Evolutionary conservation across 2,888 invertebrate genomes (phyloP).

Genomic region (Sepiola atlantica): DNA sequence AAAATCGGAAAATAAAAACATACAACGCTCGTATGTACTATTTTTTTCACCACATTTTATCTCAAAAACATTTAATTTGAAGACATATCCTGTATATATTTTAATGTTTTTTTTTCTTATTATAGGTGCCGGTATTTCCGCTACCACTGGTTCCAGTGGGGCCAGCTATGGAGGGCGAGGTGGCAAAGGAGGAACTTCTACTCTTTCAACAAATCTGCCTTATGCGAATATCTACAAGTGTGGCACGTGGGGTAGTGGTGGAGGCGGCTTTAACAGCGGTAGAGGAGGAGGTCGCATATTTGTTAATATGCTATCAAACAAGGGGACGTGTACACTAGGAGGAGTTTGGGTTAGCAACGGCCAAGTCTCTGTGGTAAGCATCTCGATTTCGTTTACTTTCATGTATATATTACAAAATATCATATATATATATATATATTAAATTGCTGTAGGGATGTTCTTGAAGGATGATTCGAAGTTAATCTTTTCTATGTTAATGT

Average conservation of each 20-base stretch:
- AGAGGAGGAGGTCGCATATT: slow-evolving; percentile 60
- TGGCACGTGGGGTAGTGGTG: slow-evolving; percentile 62
- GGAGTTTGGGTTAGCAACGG: slow-evolving; percentile 55
- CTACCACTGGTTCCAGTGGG: slow-evolving; percentile 52
- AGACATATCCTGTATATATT: background rate
- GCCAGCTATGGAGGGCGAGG: slow-evolving; percentile 62
- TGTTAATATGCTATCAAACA: slow-evolving; percentile 49
- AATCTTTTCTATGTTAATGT: too few relatives aligned
- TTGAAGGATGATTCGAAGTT: too few relatives aligned
- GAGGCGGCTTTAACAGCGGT: slow-evolving; percentile 59
- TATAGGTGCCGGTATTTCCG: slow-evolving; percentile 53
- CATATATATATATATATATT: too few relatives aligned
- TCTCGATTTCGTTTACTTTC: too few relatives aligned
- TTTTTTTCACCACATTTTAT: too few relatives aligned
- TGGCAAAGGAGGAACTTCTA: slow-evolving; percentile 59
- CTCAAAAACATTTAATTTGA: too few relatives aligned
- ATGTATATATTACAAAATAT: too few relatives aligned
- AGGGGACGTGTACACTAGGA: slow-evolving; percentile 51
- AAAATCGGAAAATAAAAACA: too few relatives aligned
- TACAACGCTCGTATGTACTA: too few relatives aligned
- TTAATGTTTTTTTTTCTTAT: background rate
- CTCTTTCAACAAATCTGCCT: slow-evolving; percentile 52
- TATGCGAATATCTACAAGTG: slow-evolving; percentile 58
- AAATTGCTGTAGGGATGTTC: too few relatives aligned
- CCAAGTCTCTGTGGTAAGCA: slow-evolving; percentile 53